phyloP scores from a whole-genome alignment of 1,140 invertebrate species.

The Platyura marginata region DNA sequence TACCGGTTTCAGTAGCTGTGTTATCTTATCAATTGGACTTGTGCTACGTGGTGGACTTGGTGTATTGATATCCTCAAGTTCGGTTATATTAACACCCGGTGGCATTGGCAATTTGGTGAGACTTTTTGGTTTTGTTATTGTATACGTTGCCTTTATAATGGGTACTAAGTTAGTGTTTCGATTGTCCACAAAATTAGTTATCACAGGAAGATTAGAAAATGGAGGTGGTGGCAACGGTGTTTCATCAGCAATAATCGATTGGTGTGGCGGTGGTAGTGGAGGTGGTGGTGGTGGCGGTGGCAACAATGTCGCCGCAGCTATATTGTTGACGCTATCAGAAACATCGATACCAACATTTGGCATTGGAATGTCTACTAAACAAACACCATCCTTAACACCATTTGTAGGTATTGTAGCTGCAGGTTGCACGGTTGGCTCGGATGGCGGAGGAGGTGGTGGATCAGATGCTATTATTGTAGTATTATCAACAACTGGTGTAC shows the following conservation, averaged over 20 bases:
- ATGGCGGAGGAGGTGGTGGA: too few relatives aligned
- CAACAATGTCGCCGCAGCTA: conserved; percentile 12
- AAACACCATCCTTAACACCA: background rate
- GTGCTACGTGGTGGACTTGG: conserved; percentile 14
- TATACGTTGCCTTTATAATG: background rate
- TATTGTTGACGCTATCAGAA: background rate
- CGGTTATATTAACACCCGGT: conserved; percentile 62
- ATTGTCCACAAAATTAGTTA: background rate
- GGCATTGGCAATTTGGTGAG: conserved; percentile 62
- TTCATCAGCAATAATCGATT: background rate
- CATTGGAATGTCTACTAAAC: conserved; percentile 37
- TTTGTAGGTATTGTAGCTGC: background rate
- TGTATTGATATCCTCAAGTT: conserved; percentile 23
- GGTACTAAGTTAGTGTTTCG: background rate
- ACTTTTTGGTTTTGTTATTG: conserved; percentile 32
- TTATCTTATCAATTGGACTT: background rate
- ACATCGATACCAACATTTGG: conserved; percentile 15
- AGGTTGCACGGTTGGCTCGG: background rate
- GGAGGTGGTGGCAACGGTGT: background rate
- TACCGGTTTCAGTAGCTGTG: conserved; percentile 1
- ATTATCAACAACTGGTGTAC: conserved; percentile 2
- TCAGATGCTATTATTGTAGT: too few relatives aligned
- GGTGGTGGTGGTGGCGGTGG: conserved; percentile 1
- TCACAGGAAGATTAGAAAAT: background rate
- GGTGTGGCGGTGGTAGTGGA: background rate